phyloP scores from a whole-genome alignment of 2,797 vertebrate species.

The Danio tinwini region DNA sequence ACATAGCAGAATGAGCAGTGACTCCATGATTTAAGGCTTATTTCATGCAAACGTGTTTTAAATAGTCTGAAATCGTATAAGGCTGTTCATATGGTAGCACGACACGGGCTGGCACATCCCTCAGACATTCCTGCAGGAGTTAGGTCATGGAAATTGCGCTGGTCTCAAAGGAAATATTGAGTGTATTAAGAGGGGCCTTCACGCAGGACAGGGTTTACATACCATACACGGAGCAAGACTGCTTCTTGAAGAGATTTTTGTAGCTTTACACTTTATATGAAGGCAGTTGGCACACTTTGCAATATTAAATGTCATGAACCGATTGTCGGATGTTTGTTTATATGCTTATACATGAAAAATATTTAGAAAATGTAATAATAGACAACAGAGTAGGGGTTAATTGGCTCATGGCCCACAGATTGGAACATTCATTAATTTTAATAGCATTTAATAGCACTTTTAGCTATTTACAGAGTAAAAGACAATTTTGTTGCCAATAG shows the following conservation, averaged over 20 bases:
- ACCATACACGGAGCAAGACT: slow-evolving; percentile 51
- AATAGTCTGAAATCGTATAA: slow-evolving; percentile 44
- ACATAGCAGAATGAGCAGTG: slow-evolving; percentile 7
- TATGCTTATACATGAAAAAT: neutral
- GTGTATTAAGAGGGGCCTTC: slow-evolving; percentile 59
- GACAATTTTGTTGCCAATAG: too few species aligned
- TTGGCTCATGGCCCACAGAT: too few species aligned
- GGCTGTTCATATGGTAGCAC: slow-evolving; percentile 61
- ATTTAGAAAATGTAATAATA: neutral
- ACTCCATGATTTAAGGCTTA: slow-evolving; percentile 52
- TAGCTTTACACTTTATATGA: slow-evolving; percentile 12
- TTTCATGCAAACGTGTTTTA: slow-evolving; percentile 49
- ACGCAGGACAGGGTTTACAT: slow-evolving; percentile 62
- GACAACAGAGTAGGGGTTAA: too few species aligned
- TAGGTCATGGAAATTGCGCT: slow-evolving; percentile 68
- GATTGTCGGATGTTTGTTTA: neutral
- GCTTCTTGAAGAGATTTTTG: slow-evolving; percentile 49
- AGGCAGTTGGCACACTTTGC: neutral
- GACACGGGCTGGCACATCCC: slow-evolving; percentile 59
- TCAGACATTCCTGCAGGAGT: slow-evolving; percentile 65
- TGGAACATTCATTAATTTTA: too few species aligned
- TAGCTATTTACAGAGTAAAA: too few species aligned
- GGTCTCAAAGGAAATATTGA: slow-evolving; percentile 64
- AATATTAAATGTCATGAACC: neutral
- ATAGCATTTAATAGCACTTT: too few species aligned